Base-by-base conservation (phyloP, 2,113 vertebrate species). In the Sciurus niger region DNA sequence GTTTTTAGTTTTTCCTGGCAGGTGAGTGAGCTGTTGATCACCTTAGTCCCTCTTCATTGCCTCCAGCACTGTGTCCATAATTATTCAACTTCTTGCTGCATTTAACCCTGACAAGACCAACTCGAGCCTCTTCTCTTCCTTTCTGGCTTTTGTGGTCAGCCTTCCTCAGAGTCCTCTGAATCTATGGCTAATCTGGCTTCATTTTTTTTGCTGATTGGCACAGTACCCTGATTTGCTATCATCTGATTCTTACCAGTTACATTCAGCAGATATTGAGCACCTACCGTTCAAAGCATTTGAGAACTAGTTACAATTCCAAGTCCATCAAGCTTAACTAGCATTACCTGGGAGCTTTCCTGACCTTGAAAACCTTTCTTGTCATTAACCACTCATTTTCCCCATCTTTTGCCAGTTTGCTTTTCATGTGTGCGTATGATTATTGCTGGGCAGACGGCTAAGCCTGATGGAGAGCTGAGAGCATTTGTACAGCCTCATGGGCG, bases 381-480 rank as follows among this genome's bases (percentile, higher is more conserved):
- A 12, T 14, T 58, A 1, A 4, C 43, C 10, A 11, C 22, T 84
- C 88, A 4, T 73, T 86, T 70, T 51, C 5, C 48, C 55, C 11
- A 22, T 55, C n/a, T 51, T 11, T 37, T 18, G 2, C 68, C 16
- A 11, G 7, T 79, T 46, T 7, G 1, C 32, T 88, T 90, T 70
- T 53, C 60, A 4, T 4, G 0, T n/a, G 8, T 13, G 22, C 28
- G 0, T 28, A 0, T 48, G 63, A 25, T 60, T 76, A 16, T 11
- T 16, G 2, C 32, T 4, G 14, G 16, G 9, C 37, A 14, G 53
- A 46, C 11, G 32, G 22, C 30, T 53, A 30, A 6, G 22, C 8
- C 0, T 43, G 48, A 18, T 4, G 2, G 32, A 43, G 60, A 25
- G 25, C n/a, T 40, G 25, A 43, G 60, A 25, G 4, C 28, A 0